phyloP scores from a whole-genome alignment of 2,888 invertebrate genomes.

The Drosophila meridionalis region DNA sequence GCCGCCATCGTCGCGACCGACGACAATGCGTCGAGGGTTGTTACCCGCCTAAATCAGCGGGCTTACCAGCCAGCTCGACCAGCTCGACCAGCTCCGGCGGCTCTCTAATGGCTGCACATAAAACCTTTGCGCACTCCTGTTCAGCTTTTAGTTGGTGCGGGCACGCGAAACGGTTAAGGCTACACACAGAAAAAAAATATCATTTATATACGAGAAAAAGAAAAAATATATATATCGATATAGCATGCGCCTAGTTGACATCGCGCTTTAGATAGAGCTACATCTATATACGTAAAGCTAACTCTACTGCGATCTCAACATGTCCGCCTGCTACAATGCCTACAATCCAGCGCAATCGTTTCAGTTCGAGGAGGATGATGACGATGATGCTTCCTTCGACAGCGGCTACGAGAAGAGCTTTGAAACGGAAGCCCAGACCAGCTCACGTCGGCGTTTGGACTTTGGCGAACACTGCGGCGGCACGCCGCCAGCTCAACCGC shows the following conservation, averaged over 20 bases:
- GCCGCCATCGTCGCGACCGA: conserved; percentile 83
- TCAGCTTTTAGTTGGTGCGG: conserved; percentile 82
- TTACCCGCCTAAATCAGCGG: conserved; percentile 73
- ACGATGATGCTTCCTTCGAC: conserved; percentile 89
- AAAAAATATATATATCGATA: not conserved
- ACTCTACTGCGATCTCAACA: conserved; percentile 40
- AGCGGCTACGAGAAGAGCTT: conserved; percentile 92
- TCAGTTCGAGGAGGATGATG: conserved; percentile 84
- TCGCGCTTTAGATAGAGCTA: conserved; percentile 16
- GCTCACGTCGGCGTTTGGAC: conserved; percentile 81
- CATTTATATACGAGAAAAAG: conserved; percentile 9
- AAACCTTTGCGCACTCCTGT: conserved; percentile 81
- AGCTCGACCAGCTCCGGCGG: conserved; percentile 41
- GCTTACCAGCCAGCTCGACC: conserved; percentile 61
- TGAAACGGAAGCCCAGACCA: conserved; percentile 85
- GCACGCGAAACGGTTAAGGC: conserved; percentile 81
- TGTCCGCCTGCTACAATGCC: conserved; percentile 83
- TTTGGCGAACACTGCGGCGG: conserved; percentile 73
- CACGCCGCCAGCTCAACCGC: conserved; percentile 32
- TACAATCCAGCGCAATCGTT: conserved; percentile 73
- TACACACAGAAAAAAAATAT: conserved; percentile 8
- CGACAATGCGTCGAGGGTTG: conserved; percentile 83
- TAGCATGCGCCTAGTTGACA: conserved; percentile 45
- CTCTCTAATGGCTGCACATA: conserved; percentile 74
- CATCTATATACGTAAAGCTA: conserved; percentile 2